These are phyloP conservation scores for Sander lucioperca DNA, from an alignment of 2,113 vertebrate genomes.

Conservation along the genomic window DNA sequence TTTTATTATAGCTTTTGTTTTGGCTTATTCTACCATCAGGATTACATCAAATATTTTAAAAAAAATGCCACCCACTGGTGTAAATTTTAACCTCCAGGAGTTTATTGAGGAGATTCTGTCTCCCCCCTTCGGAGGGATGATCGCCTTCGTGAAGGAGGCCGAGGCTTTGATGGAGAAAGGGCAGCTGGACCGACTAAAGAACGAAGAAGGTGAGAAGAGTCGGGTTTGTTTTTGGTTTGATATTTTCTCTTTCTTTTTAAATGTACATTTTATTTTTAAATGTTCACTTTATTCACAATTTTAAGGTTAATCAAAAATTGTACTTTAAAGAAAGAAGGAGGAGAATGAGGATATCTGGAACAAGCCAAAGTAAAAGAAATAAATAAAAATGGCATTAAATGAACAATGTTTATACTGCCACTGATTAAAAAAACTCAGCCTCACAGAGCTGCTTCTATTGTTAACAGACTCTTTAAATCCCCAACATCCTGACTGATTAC, in stretches of 20 bases:
- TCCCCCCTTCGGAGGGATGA: slow-evolving; percentile 92
- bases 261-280: background rate
- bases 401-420: too few relatives aligned
- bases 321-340: background rate
- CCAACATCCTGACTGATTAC: background rate
- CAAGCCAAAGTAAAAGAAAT: background rate
- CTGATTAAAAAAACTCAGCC: background rate
- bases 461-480: background rate
- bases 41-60: too few relatives aligned
- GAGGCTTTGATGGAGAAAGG: slow-evolving; percentile 91
- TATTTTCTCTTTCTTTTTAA: background rate
- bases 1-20: too few relatives aligned
- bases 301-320: background rate
- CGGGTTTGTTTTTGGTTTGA: background rate
- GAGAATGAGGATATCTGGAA: background rate
- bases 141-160: slow-evolving; percentile 93
- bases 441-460: background rate
- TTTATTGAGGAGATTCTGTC: slow-evolving; percentile 94
- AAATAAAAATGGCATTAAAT: background rate
- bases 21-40: too few relatives aligned
- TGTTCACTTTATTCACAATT: background rate
- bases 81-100: slow-evolving; percentile 74
- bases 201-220: slow-evolving; percentile 88
- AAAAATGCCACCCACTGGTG: too few relatives aligned
- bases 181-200: slow-evolving; percentile 90